phyloP scores from a whole-genome alignment of 2,888 invertebrate species.

The Hypselothyrea guttata region DNA sequence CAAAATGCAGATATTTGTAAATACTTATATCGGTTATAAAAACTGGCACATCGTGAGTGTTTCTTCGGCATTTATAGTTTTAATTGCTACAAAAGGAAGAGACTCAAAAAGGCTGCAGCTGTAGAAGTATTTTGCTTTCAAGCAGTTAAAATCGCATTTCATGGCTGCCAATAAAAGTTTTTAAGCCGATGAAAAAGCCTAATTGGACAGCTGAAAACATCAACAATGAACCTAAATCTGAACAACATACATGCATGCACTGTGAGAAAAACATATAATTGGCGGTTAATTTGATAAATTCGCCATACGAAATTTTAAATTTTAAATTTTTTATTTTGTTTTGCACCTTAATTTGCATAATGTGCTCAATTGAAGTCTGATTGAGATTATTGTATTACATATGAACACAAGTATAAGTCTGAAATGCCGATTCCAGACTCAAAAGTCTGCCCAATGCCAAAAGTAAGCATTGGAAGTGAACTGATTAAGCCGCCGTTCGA shows the following conservation, averaged over 20 bases:
- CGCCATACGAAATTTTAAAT: too few species aligned
- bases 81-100: conserved; percentile 32
- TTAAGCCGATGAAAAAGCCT: conserved; percentile 67
- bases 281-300: too few species aligned
- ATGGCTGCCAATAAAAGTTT: conserved; percentile 49
- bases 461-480: conserved; percentile 60
- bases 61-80: conserved; percentile 47
- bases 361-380: too few species aligned
- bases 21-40: conserved; percentile 45
- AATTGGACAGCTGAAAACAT: conserved; percentile 71
- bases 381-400: too few species aligned
- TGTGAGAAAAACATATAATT: background rate
- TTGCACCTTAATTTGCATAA: too few species aligned
- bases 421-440: conserved; percentile 56
- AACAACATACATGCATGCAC: conserved; percentile 18
- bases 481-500: conserved; percentile 69
- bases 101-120: background rate
- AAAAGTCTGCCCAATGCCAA: conserved; percentile 34
- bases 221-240: conserved; percentile 56
- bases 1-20: conserved; percentile 27
- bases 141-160: conserved; percentile 62
- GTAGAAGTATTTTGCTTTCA: background rate
- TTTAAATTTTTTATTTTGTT: too few species aligned
- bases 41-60: conserved; percentile 33
- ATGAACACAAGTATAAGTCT: too few species aligned